Evolutionary conservation across 2,797 vertebrate species (phyloP), one percentile per base, ranked within the genome.

Genomic region (Furcifer pardalis): DNA sequence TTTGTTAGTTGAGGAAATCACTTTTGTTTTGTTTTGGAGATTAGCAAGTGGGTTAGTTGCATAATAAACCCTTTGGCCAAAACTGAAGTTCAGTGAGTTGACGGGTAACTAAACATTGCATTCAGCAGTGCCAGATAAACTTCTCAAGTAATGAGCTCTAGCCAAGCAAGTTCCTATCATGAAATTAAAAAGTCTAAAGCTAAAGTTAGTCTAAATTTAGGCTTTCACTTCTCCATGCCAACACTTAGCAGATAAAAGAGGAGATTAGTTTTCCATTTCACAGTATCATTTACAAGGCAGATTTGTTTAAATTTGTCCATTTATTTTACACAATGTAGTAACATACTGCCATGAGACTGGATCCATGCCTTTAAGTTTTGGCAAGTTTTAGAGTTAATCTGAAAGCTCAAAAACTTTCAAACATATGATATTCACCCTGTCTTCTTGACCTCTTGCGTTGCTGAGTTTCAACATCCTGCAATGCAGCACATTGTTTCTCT

Each of bases 231-330:
- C 73, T 17, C 52, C 6, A 72, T 63, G 62, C 80, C 2, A 68
- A 81, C 89, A 83, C 42, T 82, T 87, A 62, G 60, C 32, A 87
- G 81, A 71, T 63, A 83, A 49, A 30, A 13, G 37, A 69, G 15
- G n/a, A 40, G 77, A 88, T 89, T 81, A 87, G 59, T 83, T 79
- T 91, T 87, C 74, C 37, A 88, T 82, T 86, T 91, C 37, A 21
- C 17, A 82, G 15, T 77, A 88, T 79, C 30, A 72, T 40, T 85
- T 89, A 87, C 15, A 60, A 84, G 72, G 62, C 71, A 79, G 75
- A 86, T 88, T 91, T 92, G 59, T 86, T 92, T 89, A 80, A 93
- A 89, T 88, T 83, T 83, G 84, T 66, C 76, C 74, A 86, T 91
- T 66, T 85, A 85, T 60, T 90, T 7, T 10, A 25, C 17, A 56